phyloP scores from a whole-genome alignment of 2,113 vertebrate genomes.

The Periophthalmodon schlosseri region DNA sequence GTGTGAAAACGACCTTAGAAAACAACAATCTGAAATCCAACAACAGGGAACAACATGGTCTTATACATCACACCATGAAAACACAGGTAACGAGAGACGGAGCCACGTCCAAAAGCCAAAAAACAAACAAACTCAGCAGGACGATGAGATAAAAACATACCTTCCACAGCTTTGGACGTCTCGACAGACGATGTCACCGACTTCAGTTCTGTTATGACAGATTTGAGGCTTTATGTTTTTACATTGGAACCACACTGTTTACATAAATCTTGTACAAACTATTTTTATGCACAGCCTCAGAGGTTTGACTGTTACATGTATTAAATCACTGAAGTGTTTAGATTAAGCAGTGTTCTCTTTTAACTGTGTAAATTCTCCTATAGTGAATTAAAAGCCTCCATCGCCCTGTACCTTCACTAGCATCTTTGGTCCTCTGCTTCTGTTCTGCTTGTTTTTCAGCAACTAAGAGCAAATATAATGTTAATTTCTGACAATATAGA shows the following conservation, averaged over 20 bases:
- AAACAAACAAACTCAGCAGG: neutral
- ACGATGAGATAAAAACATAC: neutral
- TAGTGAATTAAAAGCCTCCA: neutral
- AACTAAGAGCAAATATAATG: constrained; percentile 38
- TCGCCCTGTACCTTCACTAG: constrained; percentile 34
- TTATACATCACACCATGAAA: neutral
- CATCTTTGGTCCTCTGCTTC: constrained; percentile 38
- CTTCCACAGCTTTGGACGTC: neutral
- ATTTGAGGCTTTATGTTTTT: constrained; percentile 3
- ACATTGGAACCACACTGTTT: neutral
- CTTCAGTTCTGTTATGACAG: constrained; percentile 21
- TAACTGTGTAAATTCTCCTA: no score
- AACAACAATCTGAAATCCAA: no score
- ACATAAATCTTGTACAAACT: neutral
- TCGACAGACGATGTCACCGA: neutral
- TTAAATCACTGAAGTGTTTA: no score
- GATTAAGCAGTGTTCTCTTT: no score
- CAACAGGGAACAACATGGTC: neutral
- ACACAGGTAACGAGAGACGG: neutral
- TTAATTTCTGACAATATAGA: constrained; percentile 8
- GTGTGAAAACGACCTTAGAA: no score
- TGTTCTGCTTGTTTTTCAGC: constrained; percentile 24
- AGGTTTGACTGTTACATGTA: no score
- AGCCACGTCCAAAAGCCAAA: neutral
- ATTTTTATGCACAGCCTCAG: no score